phyloP scores from a whole-genome alignment of 2,797 vertebrate species.

The Tokudaia tokunoshimensis region DNA sequence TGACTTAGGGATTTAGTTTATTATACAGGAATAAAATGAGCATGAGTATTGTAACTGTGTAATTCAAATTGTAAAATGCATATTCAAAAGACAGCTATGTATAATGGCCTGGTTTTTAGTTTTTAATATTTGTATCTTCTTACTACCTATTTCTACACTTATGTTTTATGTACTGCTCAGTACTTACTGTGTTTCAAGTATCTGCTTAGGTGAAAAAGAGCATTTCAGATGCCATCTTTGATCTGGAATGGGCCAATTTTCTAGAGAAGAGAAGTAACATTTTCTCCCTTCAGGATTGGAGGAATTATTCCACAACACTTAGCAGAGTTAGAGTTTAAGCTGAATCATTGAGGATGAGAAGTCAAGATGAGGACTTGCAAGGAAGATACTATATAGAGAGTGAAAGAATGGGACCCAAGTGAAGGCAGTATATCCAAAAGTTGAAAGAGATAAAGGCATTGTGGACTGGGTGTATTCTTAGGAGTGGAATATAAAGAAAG shows the following conservation, averaged over 20 bases:
- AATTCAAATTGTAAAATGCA: neutral
- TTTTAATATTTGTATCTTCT: slow-evolving; percentile 9
- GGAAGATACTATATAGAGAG: neutral
- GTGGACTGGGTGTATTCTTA: neutral
- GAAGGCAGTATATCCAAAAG: neutral
- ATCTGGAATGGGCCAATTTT: neutral
- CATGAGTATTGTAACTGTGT: neutral
- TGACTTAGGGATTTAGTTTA: slow-evolving; percentile 7
- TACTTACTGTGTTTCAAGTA: neutral
- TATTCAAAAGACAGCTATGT: neutral
- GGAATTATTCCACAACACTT: neutral
- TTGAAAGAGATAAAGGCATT: neutral
- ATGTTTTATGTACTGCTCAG: neutral
- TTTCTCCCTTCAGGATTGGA: neutral
- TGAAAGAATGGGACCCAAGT: neutral
- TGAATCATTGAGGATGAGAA: neutral
- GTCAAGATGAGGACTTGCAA: neutral
- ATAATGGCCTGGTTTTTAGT: neutral
- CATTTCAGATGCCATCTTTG: neutral
- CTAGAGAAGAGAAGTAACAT: neutral
- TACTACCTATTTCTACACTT: neutral
- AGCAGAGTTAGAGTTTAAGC: neutral
- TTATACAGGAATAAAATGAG: slow-evolving; percentile 39
- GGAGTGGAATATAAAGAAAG: neutral
- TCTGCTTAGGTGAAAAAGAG: neutral